Conservation (phyloP, 2,888 invertebrate genomes). For the Aphidius colemani region DNA sequence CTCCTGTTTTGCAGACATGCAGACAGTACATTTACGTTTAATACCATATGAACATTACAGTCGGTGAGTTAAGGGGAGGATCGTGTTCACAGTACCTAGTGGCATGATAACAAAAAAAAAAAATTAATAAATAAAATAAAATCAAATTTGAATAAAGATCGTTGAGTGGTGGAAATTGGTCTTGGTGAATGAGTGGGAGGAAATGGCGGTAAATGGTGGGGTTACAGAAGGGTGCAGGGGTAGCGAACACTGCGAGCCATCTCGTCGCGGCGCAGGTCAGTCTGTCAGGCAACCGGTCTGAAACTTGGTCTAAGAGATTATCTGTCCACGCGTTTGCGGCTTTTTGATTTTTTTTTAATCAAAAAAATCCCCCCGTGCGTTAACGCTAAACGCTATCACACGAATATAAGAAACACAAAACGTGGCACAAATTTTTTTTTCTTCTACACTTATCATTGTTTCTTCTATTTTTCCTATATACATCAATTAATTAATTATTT, state of each 20-base stretch:
- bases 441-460: too few relatives aligned
- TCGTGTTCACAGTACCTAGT: too few relatives aligned
- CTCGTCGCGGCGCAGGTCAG: conserved; percentile 57
- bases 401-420: too few relatives aligned
- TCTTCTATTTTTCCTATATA: too few relatives aligned
- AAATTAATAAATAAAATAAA: conserved; percentile 8
- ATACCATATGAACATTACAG: not conserved
- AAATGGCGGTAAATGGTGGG: conserved; percentile 23
- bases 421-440: too few relatives aligned
- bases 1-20: conserved; percentile 20
- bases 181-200: conserved; percentile 17
- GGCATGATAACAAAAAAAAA: not conserved
- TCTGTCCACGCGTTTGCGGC: conserved; percentile 45
- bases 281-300: conserved; percentile 60
- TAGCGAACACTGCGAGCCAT: conserved; percentile 53
- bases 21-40: conserved; percentile 10
- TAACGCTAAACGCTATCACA: too few relatives aligned
- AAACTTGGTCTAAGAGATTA: conserved; percentile 53
- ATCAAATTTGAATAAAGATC: conserved; percentile 4
- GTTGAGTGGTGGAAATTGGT: conserved; percentile 1
- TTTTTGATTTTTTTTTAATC: conserved; percentile 7
- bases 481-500: too few relatives aligned
- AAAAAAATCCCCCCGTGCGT: too few relatives aligned
- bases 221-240: conserved; percentile 32
- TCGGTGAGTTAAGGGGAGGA: conserved; percentile 12